phyloP scores from a whole-genome alignment of 2,113 vertebrate genomes.

The Nycticorax nycticorax region DNA sequence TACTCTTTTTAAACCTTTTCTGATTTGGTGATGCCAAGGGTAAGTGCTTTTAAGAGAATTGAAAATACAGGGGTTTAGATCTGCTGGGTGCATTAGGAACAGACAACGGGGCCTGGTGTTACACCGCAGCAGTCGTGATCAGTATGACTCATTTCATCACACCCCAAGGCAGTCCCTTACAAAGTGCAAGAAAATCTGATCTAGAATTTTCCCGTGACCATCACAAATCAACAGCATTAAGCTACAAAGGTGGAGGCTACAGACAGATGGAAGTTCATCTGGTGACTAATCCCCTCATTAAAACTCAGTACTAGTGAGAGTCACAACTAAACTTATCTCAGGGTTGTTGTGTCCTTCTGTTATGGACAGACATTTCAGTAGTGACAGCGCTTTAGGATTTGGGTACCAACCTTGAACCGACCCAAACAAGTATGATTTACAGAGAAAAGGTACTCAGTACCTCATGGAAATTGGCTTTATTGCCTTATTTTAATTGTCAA shows the following conservation, averaged over 20 bases:
- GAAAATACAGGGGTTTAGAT: not conserved
- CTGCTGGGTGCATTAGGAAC: not conserved
- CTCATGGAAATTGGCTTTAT: not conserved
- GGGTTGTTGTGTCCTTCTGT: not conserved
- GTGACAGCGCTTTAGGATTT: not conserved
- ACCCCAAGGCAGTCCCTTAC: not conserved
- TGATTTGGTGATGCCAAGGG: not conserved
- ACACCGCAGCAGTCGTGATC: not conserved
- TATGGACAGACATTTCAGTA: not conserved
- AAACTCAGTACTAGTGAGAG: not conserved
- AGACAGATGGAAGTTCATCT: not conserved
- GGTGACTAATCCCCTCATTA: not conserved
- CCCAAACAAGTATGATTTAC: not conserved
- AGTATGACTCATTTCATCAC: not conserved
- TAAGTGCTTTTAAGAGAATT: not conserved
- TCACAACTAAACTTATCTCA: not conserved
- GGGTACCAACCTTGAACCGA: not conserved
- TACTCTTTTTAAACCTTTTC: not conserved
- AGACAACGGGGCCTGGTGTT: not conserved
- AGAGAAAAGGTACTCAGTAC: not conserved
- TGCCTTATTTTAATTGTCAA: not conserved
- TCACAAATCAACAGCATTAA: not conserved
- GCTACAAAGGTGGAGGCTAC: not conserved
- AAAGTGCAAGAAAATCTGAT: not conserved
- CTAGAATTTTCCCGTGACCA: not conserved